Base-by-base conservation (phyloP, 2,888 invertebrate genomes). In the Tipula lateralis region DNA sequence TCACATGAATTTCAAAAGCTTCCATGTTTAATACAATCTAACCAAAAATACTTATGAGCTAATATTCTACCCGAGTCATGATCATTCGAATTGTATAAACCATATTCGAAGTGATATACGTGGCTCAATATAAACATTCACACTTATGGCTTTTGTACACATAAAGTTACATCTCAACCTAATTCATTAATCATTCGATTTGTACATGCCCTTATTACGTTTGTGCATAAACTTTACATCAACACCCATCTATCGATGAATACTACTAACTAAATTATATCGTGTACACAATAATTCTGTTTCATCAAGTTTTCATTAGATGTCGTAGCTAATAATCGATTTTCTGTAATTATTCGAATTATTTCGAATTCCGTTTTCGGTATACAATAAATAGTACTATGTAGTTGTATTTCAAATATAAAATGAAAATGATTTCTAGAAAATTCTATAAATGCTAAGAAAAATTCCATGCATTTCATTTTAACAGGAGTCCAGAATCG, bases 361-460 rank as follows among this genome's bases (percentile, higher is more conserved):
- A 24, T 50, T 19, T 6, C 24, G 6, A 50, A 50, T 50, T 50
- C 44, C 16, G 4, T 16, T 2, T 44, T n/a, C 2, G 36, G 9
- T 2, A 32, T 32, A 32, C 32, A 32, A 13, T 50, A n/a, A n/a
- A n/a, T n/a, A n/a, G n/a, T n/a, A n/a, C n/a, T 50, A 6, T 66
- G 0, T 66, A 19, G 66, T 66, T 24, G 24, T 66, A 9, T 66
- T 66, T 66, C 7, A 19, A 66, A 24, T 66, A 66, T 66, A 66
- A 2, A 66, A 24, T 66, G 66, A 66, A 66, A 66, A 66, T 66
- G 7, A 24, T 66, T 9, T 7, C 66, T 66, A 66, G 66, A 66
- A 66, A 82, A 30, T 82, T 82, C 82, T 82, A 82, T 24, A 66
- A 82, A 30, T 82, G 29, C 82, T 82, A 82, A 82, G 82, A 82